Percentiles rank a stretch among this genome's conserved stretches.
Evolutionary conservation across 2,113 vertebrate genomes (phyloP).

Genomic region (Ranitomeya variabilis): DNA sequence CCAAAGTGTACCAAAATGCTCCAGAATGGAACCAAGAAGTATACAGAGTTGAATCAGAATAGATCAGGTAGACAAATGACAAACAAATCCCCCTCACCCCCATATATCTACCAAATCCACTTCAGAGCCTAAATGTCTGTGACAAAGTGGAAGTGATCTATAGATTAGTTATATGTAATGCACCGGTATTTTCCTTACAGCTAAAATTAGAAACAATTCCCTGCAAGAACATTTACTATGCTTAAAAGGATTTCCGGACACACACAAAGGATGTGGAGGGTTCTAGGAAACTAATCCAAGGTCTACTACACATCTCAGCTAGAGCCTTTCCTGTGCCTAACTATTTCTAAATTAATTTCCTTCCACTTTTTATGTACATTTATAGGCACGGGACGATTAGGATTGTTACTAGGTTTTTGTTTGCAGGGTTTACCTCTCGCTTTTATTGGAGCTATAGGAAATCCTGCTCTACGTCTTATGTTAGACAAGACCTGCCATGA

Average conservation of each 20-base stretch:
- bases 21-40: neutral
- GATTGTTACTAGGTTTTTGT: neutral
- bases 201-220: constrained; percentile 37
- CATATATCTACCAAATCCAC: neutral
- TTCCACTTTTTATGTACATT: constrained; percentile 53
- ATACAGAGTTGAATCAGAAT: neutral
- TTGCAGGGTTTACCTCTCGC: neutral
- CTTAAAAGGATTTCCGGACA: constrained; percentile 56
- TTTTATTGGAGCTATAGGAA: constrained; percentile 27
- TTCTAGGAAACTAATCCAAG: constrained; percentile 54
- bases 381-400: neutral
- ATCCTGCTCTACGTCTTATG: constrained; percentile 37
- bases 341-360: constrained; percentile 51
- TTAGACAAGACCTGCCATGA: neutral
- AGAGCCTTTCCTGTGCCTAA: constrained; percentile 47
- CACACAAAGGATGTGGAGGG: constrained; percentile 48
- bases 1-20: neutral
- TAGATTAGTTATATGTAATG: neutral
- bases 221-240: constrained; percentile 38
- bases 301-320: constrained; percentile 27
- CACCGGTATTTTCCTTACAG: neutral
- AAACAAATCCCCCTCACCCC: no score
- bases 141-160: constrained; percentile 5
- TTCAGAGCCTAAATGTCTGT: neutral
- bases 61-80: neutral